phyloP scores from a whole-genome alignment of 2,113 vertebrate genomes.

The Chunga burmeisteri region DNA sequence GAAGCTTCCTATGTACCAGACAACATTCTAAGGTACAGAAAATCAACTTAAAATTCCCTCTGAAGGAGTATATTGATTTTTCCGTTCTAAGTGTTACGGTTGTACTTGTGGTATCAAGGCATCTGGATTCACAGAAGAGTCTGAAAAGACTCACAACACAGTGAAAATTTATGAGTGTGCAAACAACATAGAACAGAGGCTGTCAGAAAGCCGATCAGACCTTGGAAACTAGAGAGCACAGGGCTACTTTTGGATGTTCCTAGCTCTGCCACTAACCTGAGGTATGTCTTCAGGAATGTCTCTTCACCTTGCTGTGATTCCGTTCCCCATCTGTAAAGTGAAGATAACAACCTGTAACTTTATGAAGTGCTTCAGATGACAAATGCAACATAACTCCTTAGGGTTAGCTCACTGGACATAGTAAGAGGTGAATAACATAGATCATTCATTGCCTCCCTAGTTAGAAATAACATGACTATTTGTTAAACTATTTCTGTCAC shows the following conservation, averaged over 20 bases:
- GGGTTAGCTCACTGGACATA: background rate
- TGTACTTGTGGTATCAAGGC: background rate
- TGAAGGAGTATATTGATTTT: background rate
- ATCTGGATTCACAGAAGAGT: background rate
- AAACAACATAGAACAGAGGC: background rate
- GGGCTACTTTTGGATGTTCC: background rate
- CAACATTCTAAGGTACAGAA: background rate
- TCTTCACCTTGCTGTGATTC: background rate
- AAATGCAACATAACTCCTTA: background rate
- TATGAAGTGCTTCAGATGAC: background rate
- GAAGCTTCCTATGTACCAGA: background rate
- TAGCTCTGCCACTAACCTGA: background rate
- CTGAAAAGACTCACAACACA: background rate
- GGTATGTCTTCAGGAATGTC: rapidly evolving
- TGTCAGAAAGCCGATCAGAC: background rate
- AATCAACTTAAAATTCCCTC: background rate
- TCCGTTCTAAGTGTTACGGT: background rate
- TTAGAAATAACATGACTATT: background rate
- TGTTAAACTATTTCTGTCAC: background rate
- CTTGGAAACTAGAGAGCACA: background rate
- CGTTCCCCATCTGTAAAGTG: background rate
- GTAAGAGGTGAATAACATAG: background rate
- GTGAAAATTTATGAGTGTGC: background rate
- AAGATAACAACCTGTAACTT: background rate
- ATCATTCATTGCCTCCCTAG: background rate